A percentile compares a stretch with the other conserved stretches of the same genome.
Evolutionary conservation across 1,140 invertebrate genomes (phyloP).

Genomic region (Aethina tumida): DNA sequence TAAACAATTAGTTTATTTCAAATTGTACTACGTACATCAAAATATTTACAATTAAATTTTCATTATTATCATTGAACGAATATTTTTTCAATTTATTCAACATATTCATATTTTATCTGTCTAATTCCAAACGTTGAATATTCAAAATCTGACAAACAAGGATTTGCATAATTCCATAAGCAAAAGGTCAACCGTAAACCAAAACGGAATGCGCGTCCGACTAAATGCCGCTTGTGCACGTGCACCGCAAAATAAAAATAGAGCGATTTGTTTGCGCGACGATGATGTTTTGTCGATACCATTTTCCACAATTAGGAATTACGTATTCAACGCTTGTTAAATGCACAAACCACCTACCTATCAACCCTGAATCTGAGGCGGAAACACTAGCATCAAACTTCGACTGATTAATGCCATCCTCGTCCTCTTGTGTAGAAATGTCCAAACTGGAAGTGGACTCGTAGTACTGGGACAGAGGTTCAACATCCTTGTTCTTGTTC

Average conservation of each 20-base stretch:
- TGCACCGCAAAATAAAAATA: too few relatives aligned
- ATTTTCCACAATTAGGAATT: too few relatives aligned
- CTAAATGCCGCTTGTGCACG: too few relatives aligned
- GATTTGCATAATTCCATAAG: too few relatives aligned
- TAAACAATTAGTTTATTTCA: not conserved
- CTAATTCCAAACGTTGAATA: not conserved
- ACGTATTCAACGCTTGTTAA: too few relatives aligned
- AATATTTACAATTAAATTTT: not conserved
- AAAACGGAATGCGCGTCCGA: too few relatives aligned
- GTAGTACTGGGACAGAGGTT: conserved; percentile 24
- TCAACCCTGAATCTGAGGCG: conserved; percentile 31
- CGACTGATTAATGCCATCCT: conserved; percentile 21
- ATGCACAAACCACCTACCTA: conserved; percentile 27
- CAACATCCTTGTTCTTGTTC: conserved; percentile 17
- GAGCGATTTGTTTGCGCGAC: too few relatives aligned
- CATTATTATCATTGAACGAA: not conserved
- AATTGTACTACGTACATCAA: not conserved
- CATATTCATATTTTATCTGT: not conserved
- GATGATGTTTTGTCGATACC: too few relatives aligned
- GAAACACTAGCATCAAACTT: conserved; percentile 31
- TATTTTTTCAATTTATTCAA: not conserved
- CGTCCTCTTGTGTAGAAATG: conserved; percentile 28
- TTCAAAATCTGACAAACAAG: not conserved
- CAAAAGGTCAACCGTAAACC: too few relatives aligned
- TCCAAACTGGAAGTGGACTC: conserved; percentile 33